These are phyloP conservation scores for Elaeidobius kamerunicus DNA, from an alignment of 2,888 invertebrate species.

Conservation along the genomic window DNA sequence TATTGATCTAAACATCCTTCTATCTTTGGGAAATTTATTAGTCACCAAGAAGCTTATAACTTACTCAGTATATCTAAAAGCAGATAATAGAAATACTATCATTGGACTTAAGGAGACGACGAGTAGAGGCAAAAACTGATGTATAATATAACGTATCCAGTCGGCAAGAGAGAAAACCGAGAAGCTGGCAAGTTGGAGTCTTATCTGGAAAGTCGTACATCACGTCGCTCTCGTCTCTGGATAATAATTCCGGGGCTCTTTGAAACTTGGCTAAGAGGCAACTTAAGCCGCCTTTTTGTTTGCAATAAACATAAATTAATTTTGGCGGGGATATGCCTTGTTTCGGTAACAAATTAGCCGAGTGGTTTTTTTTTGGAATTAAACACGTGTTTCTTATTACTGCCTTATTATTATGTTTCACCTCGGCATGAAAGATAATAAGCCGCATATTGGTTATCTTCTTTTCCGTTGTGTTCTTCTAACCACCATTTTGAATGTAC, in stretches of 20 bases:
- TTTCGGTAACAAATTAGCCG: not conserved
- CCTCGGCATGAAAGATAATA: no score
- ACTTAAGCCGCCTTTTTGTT: conserved; percentile 40
- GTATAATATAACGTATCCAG: no score
- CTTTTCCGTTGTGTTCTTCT: no score
- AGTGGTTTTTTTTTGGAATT: not conserved
- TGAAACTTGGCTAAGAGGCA: conserved; percentile 38
- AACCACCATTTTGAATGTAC: no score
- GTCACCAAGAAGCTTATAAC: no score
- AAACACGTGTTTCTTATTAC: no score
- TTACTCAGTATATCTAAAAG: not conserved
- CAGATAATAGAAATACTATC: conserved; percentile 2
- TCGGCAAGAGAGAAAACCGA: conserved; percentile 17
- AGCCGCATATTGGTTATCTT: no score
- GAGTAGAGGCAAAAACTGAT: conserved; percentile 15
- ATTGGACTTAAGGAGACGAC: conserved; percentile 5
- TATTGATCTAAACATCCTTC: no score
- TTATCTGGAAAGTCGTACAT: conserved; percentile 36
- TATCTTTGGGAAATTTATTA: no score
- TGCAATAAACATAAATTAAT: conserved; percentile 48
- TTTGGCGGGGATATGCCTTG: conserved; percentile 32
- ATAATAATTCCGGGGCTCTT: conserved; percentile 40
- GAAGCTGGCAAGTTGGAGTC: conserved; percentile 23
- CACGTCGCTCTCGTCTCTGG: conserved; percentile 35
- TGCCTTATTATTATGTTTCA: no score